A percentile compares a stretch with the other conserved stretches of the same genome.
Conservation (phyloP, 1,140 invertebrate genomes). For the Brachionus plicatilis region DNA sequence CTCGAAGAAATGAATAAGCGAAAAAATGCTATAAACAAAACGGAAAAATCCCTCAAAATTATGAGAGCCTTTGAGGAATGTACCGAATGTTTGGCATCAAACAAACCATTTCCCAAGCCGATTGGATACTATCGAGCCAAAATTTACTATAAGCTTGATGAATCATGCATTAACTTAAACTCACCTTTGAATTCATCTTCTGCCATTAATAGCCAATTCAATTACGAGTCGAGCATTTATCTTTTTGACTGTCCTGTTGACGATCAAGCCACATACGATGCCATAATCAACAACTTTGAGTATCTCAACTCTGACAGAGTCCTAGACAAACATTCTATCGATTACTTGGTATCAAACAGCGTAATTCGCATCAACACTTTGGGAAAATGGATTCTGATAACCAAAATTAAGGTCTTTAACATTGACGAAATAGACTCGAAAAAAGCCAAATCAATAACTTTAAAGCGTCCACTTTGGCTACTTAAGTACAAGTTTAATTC, state of each 20-base stretch:
- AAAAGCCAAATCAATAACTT: not conserved
- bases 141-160: conserved; percentile 8
- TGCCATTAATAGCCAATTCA: not conserved
- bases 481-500: conserved; percentile 9
- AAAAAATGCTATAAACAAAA: conserved; percentile 19
- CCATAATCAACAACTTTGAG: conserved; percentile 10
- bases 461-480: conserved; percentile 10
- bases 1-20: not conserved
- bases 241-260: conserved; percentile 13
- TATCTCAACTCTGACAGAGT: conserved; percentile 24
- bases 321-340: not conserved
- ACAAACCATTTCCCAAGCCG: not conserved
- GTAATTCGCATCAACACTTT: not conserved
- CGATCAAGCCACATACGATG: not conserved
- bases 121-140: conserved; percentile 23
- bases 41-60: not conserved
- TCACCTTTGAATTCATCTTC: not conserved
- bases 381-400: conserved; percentile 34
- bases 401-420: not conserved
- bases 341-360: conserved; percentile 20
- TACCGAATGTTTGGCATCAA: not conserved
- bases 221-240: not conserved
- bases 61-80: conserved; percentile 32
- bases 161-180: not conserved
- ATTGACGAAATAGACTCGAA: not conserved